phyloP scores from a whole-genome alignment of 2,888 invertebrate genomes.

The Seladonia tumulorum region DNA sequence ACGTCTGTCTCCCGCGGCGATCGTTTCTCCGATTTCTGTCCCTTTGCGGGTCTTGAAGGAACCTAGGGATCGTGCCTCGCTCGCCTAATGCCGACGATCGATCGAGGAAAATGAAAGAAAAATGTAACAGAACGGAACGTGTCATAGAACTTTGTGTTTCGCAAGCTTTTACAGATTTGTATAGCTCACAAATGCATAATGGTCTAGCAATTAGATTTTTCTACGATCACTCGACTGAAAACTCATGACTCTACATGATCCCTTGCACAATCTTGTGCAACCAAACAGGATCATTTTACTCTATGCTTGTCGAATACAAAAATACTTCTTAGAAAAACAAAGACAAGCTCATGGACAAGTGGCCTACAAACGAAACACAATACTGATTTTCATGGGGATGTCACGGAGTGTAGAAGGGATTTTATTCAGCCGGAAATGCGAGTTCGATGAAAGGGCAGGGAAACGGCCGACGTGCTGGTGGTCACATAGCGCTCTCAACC shows the following conservation, averaged over 20 bases:
- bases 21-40: not conserved
- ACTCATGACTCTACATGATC: no score
- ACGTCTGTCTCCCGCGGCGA: not conserved
- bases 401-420: not conserved
- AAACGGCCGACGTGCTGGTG: slow-evolving; percentile 14
- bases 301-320: not conserved
- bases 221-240: no score
- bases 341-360: not conserved
- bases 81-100: not conserved
- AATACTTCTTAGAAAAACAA: not conserved
- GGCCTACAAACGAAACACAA: not conserved
- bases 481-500: slow-evolving; percentile 54
- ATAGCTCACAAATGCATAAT: no score
- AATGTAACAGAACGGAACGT: not conserved
- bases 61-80: not conserved
- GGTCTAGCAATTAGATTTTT: no score
- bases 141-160: not conserved
- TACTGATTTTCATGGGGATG: not conserved
- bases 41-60: not conserved
- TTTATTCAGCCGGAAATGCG: not conserved
- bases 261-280: no score
- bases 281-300: no score
- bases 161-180: no score
- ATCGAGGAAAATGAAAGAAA: not conserved
- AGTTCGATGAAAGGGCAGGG: slow-evolving; percentile 12